Conservation (phyloP, 2,113 vertebrate genomes). For the Solea solea region DNA sequence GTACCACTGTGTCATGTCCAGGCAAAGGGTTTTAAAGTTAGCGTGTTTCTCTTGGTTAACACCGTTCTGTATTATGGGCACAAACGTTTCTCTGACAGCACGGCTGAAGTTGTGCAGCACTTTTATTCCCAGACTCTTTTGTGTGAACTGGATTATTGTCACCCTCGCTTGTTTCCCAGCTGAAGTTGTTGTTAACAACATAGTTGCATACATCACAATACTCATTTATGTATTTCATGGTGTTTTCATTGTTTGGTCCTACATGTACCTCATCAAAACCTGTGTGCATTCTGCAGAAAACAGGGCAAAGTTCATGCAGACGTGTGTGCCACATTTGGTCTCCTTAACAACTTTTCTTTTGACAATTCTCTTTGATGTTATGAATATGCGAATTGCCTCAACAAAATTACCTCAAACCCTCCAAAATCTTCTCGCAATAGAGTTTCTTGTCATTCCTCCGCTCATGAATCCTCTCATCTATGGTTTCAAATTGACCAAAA, state of each 20-base stretch:
- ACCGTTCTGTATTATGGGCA: conserved; percentile 9
- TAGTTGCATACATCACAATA: conserved; percentile 25
- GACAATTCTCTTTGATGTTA: conserved; percentile 16
- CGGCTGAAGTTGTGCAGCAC: conserved; percentile 36
- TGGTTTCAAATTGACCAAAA: background rate
- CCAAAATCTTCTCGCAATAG: background rate
- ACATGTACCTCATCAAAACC: conserved; percentile 50
- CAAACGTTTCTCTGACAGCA: conserved; percentile 7
- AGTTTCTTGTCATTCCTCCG: background rate
- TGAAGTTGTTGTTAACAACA: background rate
- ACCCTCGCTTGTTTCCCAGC: conserved; percentile 41
- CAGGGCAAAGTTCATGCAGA: conserved; percentile 59
- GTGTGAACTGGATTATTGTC: conserved; percentile 47
- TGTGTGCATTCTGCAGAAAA: conserved; percentile 47
- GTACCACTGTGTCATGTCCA: conserved; percentile 37
- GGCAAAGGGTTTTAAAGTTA: conserved; percentile 11
- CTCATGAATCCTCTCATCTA: conserved; percentile 7
- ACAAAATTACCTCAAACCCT: conserved; percentile 7
- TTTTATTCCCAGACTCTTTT: conserved; percentile 37
- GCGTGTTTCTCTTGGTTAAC: conserved; percentile 31
- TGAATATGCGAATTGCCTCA: conserved; percentile 20
- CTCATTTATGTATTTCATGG: conserved; percentile 21
- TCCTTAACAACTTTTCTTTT: conserved; percentile 38
- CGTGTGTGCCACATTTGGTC: conserved; percentile 62
- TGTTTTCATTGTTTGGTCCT: conserved; percentile 55